Conservation (phyloP, 2,888 invertebrate species). For the Eupithecia pulchellata region DNA sequence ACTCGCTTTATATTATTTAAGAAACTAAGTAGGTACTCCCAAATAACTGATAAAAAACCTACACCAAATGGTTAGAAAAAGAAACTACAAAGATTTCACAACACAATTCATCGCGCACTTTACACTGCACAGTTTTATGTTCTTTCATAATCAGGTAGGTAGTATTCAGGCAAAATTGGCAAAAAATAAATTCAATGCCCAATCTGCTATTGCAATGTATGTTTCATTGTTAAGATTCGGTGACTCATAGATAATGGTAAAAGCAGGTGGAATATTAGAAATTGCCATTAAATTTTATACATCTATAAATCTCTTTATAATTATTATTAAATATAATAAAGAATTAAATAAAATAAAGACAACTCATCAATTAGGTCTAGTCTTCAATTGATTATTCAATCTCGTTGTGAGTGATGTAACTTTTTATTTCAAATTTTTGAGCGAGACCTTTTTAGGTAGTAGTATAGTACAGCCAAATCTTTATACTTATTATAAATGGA, state of each 20-base stretch:
- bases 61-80: constrained; percentile 12
- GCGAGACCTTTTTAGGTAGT: neutral
- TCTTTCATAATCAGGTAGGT: constrained; percentile 34
- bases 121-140: constrained; percentile 33
- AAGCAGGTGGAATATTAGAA: neutral
- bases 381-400: neutral
- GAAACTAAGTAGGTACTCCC: no score
- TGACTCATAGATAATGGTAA: constrained; percentile 7
- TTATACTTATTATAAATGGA: neutral
- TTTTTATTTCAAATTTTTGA: neutral
- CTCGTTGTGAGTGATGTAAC: neutral
- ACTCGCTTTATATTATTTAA: neutral
- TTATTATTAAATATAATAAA: no score
- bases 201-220: constrained; percentile 38
- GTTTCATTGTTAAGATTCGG: constrained; percentile 33
- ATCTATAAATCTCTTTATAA: no score
- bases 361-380: neutral
- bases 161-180: constrained; percentile 17
- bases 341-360: no score
- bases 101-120: constrained; percentile 24
- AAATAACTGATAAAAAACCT: no score
- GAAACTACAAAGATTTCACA: constrained; percentile 19
- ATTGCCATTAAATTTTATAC: neutral
- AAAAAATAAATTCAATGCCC: constrained; percentile 36
- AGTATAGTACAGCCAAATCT: neutral